Evolutionary conservation across 2,797 vertebrate species (phyloP), one percentile per base, ranked within the genome.

Genomic region (Crax fasciolata): DNA sequence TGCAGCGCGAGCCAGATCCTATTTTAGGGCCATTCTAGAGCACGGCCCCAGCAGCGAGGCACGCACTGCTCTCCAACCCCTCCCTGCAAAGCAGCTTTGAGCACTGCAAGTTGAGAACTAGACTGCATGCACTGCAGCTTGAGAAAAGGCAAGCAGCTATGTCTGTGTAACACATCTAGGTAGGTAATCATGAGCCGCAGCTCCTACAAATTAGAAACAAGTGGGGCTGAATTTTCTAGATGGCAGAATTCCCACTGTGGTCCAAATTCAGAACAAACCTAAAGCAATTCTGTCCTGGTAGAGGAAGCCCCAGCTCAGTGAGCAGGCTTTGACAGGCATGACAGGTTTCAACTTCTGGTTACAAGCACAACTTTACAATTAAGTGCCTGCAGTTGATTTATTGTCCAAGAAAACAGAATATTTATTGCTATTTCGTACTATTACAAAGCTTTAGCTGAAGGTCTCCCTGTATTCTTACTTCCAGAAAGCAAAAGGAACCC

Each of bases 91-190:
- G 54, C 1, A 1, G 14, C 0, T 23, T 83, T 39, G 10, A 55
- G 2, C 2, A 16, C 11, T 35, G 35, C 6, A 35, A 4, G 17
- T 4, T 4, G 27, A 70, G 32, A 66, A 61, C 10, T 41, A 20
- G 72, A 52, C 19, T 32, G 70, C 51, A 39, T 1, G 6, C 0
- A 1, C 9, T 2, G 28, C 49, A 30, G 13, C 1, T 13, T 12
- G 44, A 39, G 30, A 49, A 38, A 44, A 70, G 55, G 20, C 3
- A 46, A 55, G 24, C 16, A 38, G 15, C 23, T 17, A 30, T 23
- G 41, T 46, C 19, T 43, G 5, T 4, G 16, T 21, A 44, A 24
- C 25, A 43, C 61, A 21, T 11, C 12, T 2, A 39, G 46, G 35
- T 2, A 27, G 18, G 7, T 18, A 7, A 16, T 13, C 46, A 1